Evolutionary conservation across 2,113 vertebrate genomes (phyloP), one percentile per base, ranked within the genome.

Genomic region (Lophotis ruficrista): DNA sequence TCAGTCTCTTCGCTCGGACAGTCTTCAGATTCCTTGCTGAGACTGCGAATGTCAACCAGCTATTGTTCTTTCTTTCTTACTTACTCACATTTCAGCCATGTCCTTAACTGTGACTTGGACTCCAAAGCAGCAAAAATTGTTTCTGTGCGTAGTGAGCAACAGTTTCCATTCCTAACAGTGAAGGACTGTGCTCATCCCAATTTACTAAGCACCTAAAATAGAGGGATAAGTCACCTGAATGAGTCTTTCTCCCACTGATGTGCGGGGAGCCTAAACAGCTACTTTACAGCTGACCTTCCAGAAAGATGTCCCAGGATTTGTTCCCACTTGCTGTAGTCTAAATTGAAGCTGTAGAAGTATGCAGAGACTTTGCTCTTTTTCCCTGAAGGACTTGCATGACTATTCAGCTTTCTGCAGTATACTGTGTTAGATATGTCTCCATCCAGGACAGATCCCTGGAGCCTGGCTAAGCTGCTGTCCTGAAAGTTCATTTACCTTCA

Each of bases 401-500:
- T 68, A 35, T 77, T 71, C 43, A 68, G 16, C 31, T 80, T 87
- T 87, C 54, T 87, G 24, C 30, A 64, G 38, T 60, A 54, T 57
- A 9, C 48, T 80, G 23, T 51, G n/a, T 41, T 90, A 92, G 78
- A 37, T 71, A 51, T 38, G 23, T 20, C 41, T 89, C 60, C 45
- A 41, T 82, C 35, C 65, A 89, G 50, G 72, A 82, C 14, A 81
- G 58, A 84, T 69, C 57, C 86, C 91, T 61, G 24, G 25, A 90
- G 38, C 48, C 57, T 0, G 0, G 83, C 64, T 84, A 33, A 61
- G 41, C 30, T 92, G 72, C 47, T 87, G 61, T 79, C 69, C 81
- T 82, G 73, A 94, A 94, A 92, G 48, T 92, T 92, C 65, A 54
- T 87, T 87, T 77, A 89, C 86, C 65, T 79, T 73, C 79, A 61